A percentile compares a stretch with the other conserved stretches of the same genome.
These are phyloP conservation scores for Sebastiscus albofasciatus DNA, from an alignment of 2,797 vertebrate genomes.

Conservation along the genomic window DNA sequence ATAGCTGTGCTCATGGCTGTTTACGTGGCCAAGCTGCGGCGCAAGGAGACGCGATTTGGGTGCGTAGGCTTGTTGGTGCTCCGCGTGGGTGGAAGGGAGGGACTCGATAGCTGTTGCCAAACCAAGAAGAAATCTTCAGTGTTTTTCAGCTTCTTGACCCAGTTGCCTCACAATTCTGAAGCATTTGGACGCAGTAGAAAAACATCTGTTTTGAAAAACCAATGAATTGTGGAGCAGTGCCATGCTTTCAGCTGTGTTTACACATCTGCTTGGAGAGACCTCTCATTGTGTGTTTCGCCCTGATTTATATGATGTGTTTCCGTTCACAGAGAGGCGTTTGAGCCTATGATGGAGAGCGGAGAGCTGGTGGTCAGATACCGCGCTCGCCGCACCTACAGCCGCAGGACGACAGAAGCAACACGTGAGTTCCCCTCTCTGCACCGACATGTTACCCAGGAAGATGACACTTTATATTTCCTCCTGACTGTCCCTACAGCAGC, in stretches of 20 bases:
- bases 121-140: slow-evolving; percentile 20
- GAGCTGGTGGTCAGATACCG: slow-evolving; percentile 92
- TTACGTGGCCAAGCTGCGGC: slow-evolving; percentile 86
- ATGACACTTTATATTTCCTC: neutral
- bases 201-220: slow-evolving; percentile 35
- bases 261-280: neutral
- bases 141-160: slow-evolving; percentile 5
- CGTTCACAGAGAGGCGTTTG: slow-evolving; percentile 87
- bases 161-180: slow-evolving; percentile 29
- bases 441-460: neutral
- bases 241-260: slow-evolving; percentile 37
- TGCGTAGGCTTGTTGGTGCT: slow-evolving; percentile 68
- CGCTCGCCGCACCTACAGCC: slow-evolving; percentile 91
- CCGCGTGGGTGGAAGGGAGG: slow-evolving; percentile 49
- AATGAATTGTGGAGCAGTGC: neutral
- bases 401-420: slow-evolving; percentile 90
- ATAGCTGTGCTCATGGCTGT: slow-evolving; percentile 85
- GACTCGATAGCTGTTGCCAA: slow-evolving; percentile 24
- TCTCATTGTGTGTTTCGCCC: neutral
- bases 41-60: slow-evolving; percentile 93
- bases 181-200: neutral
- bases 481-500: neutral
- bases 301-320: slow-evolving; percentile 2
- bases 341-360: slow-evolving; percentile 91
- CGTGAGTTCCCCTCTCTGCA: slow-evolving; percentile 81